Evolutionary conservation across 2,113 vertebrate genomes (phyloP).

Genomic region (Corvus cornix): DNA sequence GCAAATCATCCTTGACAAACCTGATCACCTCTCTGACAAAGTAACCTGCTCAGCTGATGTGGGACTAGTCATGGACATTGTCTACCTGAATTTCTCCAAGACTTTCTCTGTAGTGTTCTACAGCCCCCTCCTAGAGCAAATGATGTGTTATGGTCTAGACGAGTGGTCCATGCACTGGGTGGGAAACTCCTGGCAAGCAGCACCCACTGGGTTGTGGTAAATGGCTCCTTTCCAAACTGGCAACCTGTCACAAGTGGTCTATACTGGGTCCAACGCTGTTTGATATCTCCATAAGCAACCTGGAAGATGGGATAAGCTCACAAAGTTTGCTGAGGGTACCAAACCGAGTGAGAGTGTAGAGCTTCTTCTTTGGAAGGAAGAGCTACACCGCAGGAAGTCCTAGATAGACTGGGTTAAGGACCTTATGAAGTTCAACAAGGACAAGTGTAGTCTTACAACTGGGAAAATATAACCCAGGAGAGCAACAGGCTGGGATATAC

Average conservation of each 20-base stretch:
- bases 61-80: background rate
- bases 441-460: background rate
- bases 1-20: background rate
- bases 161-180: background rate
- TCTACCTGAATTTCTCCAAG: background rate
- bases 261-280: rapidly evolving
- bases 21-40: no score
- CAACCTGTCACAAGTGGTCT: rapidly evolving
- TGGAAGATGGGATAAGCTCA: background rate
- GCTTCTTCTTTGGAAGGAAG: background rate
- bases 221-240: background rate
- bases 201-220: background rate
- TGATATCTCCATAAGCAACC: background rate
- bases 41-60: background rate
- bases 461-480: background rate
- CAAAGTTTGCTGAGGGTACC: background rate
- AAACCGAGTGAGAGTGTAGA: background rate
- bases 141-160: rapidly evolving
- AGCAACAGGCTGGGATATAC: background rate
- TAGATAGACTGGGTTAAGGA: background rate
- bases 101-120: background rate
- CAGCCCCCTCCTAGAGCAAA: background rate
- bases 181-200: background rate
- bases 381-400: background rate
- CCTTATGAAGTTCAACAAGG: background rate